Conservation (phyloP, 92 coral and sea anemone species). For the Plumapathes pennacea region DNA sequence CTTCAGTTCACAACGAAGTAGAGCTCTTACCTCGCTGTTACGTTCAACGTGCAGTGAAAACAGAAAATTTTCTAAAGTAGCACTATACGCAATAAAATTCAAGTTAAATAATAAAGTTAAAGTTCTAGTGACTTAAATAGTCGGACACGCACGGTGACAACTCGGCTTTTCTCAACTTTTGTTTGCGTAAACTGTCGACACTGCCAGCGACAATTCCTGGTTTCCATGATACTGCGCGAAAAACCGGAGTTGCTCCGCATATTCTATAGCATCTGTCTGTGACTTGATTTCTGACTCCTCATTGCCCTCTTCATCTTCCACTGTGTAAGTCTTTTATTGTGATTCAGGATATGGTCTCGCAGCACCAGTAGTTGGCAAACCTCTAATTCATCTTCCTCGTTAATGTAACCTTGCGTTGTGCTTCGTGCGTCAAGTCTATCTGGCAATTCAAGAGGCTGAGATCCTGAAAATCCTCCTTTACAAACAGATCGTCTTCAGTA, state of each 20-base stretch:
- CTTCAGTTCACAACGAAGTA: no score
- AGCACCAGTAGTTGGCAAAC: slow-evolving; percentile 11
- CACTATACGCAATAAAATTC: no score
- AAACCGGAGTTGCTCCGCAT: slow-evolving; percentile 1
- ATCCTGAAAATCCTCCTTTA: slow-evolving; percentile 20
- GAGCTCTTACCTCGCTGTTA: no score
- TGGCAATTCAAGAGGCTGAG: neutral
- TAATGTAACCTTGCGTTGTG: slow-evolving; percentile 5
- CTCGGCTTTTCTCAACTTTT: no score
- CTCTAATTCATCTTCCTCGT: slow-evolving; percentile 17
- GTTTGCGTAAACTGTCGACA: slow-evolving; percentile 2
- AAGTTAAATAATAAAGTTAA: no score
- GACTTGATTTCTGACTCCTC: slow-evolving; percentile 10
- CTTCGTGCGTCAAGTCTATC: slow-evolving; percentile 20
- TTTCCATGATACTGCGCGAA: slow-evolving; percentile 8
- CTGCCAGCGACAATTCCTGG: slow-evolving; percentile 33
- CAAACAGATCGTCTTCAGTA: slow-evolving; percentile 17
- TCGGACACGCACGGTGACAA: no score
- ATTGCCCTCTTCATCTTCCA: slow-evolving; percentile 11
- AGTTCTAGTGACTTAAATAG: no score
- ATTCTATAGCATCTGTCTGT: neutral
- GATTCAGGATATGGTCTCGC: slow-evolving; percentile 17
- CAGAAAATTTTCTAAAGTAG: no score
- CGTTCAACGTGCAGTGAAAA: no score
- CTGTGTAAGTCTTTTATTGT: slow-evolving; percentile 1